These are phyloP conservation scores for Zosterops borbonicus DNA, from an alignment of 2,113 vertebrate species.

Conservation along the genomic window DNA sequence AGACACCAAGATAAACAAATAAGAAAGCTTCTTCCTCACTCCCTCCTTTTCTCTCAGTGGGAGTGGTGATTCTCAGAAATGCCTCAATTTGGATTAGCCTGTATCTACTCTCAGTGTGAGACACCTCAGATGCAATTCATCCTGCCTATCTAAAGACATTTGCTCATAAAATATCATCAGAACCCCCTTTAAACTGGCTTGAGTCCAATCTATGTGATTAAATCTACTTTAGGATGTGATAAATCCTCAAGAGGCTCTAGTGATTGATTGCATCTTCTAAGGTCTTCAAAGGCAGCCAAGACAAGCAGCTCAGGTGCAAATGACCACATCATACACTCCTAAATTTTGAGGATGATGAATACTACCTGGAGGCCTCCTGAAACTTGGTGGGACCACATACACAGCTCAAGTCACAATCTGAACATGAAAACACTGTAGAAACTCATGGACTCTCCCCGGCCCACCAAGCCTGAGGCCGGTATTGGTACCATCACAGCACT, in stretches of 20 bases:
- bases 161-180: background rate
- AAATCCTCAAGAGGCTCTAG: background rate
- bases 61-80: background rate
- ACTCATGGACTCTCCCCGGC: accelerated
- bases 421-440: background rate
- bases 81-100: background rate
- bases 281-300: background rate
- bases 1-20: background rate
- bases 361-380: background rate
- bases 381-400: background rate
- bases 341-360: background rate
- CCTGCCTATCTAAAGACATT: background rate
- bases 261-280: background rate
- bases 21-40: background rate
- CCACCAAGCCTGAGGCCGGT: background rate
- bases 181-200: background rate
- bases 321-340: background rate
- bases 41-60: background rate
- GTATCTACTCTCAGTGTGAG: background rate
- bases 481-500: background rate
- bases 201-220: background rate
- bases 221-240: background rate
- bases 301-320: background rate
- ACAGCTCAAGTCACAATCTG: background rate
- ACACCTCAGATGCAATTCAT: background rate